Evolutionary conservation across 2,797 vertebrate species (phyloP), one percentile per base, ranked within the genome.

Genomic region (Muscicapa comitata): DNA sequence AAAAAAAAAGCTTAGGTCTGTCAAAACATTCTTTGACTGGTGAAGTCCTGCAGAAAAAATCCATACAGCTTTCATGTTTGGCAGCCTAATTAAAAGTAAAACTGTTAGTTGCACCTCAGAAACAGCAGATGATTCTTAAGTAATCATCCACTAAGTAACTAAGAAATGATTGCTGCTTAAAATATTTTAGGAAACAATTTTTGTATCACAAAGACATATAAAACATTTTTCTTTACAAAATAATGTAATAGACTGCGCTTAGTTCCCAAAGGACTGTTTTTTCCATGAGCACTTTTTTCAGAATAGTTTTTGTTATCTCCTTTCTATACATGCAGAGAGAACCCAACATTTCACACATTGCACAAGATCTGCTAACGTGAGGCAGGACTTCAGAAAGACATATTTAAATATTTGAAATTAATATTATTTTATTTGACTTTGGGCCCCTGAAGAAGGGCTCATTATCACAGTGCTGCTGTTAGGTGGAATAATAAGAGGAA

Each of bases 31-130:
- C 51, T 71, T 50, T 86, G 55, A 89, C 62, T 58, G 53, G 55
- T 37, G 26, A 80, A 90, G 62, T 37, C 26, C 72, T 89, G 73
- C 43, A 92, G 38, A 95, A 93, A 92, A 92, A 63, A 89, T 51
- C 45, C 66, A 65, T 19, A 42, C 7, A 65, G 33, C 73, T 85
- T 89, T 86, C 24, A 37, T 3, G 13, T 45, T 90, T 93, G 65
- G 26, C 62, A 90, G 58, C 20, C 63, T 74, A 80, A 90, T 73
- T 78, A 90, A 68, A 76, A 86, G 55, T 74, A 87, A 76, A 78
- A 89, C 26, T 45, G 10, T 50, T 72, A 29, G 15, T 10, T 68
- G 43, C 45, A 67, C 20, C 17, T 77, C 47, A 84, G 65, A 81
- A 79, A 74, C 6, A 31, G 24, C 48, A 93, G 33, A 70, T 29